Evolutionary conservation across 2,888 invertebrate species (phyloP), one percentile per base, ranked within the genome.

Genomic region (Terebella lapidaria): DNA sequence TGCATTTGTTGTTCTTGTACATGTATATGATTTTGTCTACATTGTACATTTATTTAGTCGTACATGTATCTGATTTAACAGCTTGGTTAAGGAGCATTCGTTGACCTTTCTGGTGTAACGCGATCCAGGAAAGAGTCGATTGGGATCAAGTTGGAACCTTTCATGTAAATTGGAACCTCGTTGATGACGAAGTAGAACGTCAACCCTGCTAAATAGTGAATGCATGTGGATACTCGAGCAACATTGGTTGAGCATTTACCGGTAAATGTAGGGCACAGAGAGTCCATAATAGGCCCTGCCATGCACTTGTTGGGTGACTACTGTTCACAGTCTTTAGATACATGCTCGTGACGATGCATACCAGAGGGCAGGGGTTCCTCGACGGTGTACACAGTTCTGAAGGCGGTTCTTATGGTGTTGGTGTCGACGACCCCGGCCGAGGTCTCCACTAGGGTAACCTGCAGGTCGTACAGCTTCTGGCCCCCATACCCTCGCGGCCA

Each of bases 91-190:
- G n/a, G n/a, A n/a, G n/a, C n/a, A n/a, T n/a, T n/a, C n/a, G n/a
- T n/a, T n/a, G n/a, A 35, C 42, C 42, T 35, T 35, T 35, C 42
- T 35, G 86, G 80, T 25, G 57, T 55, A n/a, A 65, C 35, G 4
- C 60, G 54, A 18, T 57, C 58, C 0, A 91, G 92, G 57, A 94
- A 85, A 67, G 92, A 86, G 75, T 90, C 87, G 0, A 89, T 86
- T 0, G 96, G 95, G 72, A 96, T 93, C 86, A 91, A 92, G 79
- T 96, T 96, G 10, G 92, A 89, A 1, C 95, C 95, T 67, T 96
- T 97, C 79, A 92, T 89, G 76, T 94, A 97, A n/a, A 97, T 86
- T 1, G 91, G 87, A 56, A 88, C 80, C 0, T 85, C 88, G 78
- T 97, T 96, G 18, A 99, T 85, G 75, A 86, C 86, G 75, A 96